Base-by-base conservation (phyloP, 2,888 invertebrate genomes). In the Nomada ferruginata region DNA sequence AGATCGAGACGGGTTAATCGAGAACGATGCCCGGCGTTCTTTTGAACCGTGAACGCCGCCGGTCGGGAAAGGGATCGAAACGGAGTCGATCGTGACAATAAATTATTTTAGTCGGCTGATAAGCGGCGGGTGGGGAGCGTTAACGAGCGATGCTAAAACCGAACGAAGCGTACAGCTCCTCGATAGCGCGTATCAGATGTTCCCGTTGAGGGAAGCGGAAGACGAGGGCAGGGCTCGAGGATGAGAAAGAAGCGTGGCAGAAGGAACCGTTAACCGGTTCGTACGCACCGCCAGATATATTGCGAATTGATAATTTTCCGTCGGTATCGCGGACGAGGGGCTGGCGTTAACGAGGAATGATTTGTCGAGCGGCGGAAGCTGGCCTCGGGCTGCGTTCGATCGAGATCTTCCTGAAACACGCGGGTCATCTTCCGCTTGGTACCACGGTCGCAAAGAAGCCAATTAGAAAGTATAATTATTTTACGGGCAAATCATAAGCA, bases 321-420 rank as follows among this genome's bases (percentile, higher is more conserved):
- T 55, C 29, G 47, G 50, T 52, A 55, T 73, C 75, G 71, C n/a
- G 55, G 53, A 47, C 68, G 63, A 73, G 76, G 81, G 79, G 47
- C 53, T 64, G 26, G 52, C 85, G 85, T 84, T 91, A 91, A 91
- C 90, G 90, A 91, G 90, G 85, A 89, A 90, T 91, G 90, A 91
- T 91, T 91, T 91, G 91, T 91, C 88, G 91, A 72, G 63, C 74
- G 61, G 70, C 69, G 73, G 78, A 66, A 61, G 82, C 78, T 76
- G 47, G 76, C 86, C 65, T 26, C 60, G n/a, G 80, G 87, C 82
- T 72, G 64, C 10, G n/a, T 29, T 29, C 57, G 66, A 66, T 55
- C 55, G 55, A 13, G 59, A 82, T 47, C 64, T 65, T 44, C 63
- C 47, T 47, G 70, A 70, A 66, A 61, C 64, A 66, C 75, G 61